Conservation (phyloP, 2,113 vertebrate genomes). For the Esox niger region DNA sequence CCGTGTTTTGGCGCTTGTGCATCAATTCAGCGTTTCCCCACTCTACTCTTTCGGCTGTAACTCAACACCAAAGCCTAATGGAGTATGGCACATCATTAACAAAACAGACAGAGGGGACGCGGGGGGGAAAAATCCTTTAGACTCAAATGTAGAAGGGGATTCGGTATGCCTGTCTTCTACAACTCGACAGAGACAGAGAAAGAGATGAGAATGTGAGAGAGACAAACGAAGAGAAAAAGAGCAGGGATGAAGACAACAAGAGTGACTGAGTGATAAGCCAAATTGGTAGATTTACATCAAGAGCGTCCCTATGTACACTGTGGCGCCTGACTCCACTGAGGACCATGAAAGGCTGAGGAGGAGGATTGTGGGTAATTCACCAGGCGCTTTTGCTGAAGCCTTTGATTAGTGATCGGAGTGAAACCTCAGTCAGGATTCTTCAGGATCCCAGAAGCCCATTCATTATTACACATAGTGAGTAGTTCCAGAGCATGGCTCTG, state of each 20-base stretch:
- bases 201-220: conserved; percentile 10
- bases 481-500: background rate
- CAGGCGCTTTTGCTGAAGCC: background rate
- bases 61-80: conserved; percentile 66
- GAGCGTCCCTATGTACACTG: background rate
- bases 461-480: conserved; percentile 3
- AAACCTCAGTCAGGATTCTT: conserved; percentile 6
- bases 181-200: conserved; percentile 8
- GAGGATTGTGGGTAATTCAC: conserved; percentile 2
- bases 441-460: conserved; percentile 3
- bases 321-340: background rate
- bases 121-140: conserved; percentile 16
- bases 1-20: conserved; percentile 31
- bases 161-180: background rate
- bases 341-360: background rate
- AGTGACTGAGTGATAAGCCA: background rate
- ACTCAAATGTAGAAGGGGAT: conserved; percentile 9
- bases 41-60: conserved; percentile 18
- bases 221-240: conserved; percentile 10
- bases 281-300: conserved; percentile 10
- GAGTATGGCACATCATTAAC: conserved; percentile 64
- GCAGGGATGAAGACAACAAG: background rate
- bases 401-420: conserved; percentile 4
- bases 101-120: conserved; percentile 38
- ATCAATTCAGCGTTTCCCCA: conserved; percentile 35